Percentiles rank a stretch among this genome's conserved stretches.
phyloP scores from a whole-genome alignment of 2,113 vertebrate genomes.

The Neofelis nebulosa region DNA sequence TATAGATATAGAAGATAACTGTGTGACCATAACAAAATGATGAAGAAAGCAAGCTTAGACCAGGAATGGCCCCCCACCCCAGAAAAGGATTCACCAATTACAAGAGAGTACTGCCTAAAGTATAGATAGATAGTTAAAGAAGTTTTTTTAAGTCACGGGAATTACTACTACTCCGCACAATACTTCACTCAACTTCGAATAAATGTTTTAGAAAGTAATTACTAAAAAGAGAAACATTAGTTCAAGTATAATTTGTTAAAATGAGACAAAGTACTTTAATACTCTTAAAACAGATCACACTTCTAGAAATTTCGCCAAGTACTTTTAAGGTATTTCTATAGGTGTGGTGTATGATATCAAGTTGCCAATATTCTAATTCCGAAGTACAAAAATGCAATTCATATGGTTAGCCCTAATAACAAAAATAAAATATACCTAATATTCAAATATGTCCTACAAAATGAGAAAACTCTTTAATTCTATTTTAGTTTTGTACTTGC shows the following conservation, averaged over 20 bases:
- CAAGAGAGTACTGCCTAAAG: not conserved
- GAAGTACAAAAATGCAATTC: not conserved
- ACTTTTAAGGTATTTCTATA: not conserved
- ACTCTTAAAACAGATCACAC: not conserved
- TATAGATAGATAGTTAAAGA: not conserved
- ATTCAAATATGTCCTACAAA: not conserved
- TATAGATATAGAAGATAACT: not conserved
- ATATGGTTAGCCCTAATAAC: not conserved
- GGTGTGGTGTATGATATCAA: not conserved
- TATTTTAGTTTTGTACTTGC: not conserved
- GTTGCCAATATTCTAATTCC: not conserved
- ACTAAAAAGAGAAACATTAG: not conserved
- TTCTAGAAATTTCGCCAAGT: not conserved
- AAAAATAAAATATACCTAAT: not conserved
- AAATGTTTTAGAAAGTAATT: constrained; percentile 43
- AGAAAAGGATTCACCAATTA: not conserved
- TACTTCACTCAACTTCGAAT: not conserved
- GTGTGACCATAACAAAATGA: not conserved
- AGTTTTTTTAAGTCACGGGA: not conserved
- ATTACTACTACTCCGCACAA: not conserved
- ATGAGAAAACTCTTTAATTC: not conserved
- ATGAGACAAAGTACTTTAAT: not conserved
- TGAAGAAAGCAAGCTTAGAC: not conserved
- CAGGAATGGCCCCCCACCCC: not conserved
- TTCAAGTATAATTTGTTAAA: not conserved